Evolutionary conservation across 2,888 invertebrate genomes (phyloP).

Genomic region (Drosophila nr. fundita): DNA sequence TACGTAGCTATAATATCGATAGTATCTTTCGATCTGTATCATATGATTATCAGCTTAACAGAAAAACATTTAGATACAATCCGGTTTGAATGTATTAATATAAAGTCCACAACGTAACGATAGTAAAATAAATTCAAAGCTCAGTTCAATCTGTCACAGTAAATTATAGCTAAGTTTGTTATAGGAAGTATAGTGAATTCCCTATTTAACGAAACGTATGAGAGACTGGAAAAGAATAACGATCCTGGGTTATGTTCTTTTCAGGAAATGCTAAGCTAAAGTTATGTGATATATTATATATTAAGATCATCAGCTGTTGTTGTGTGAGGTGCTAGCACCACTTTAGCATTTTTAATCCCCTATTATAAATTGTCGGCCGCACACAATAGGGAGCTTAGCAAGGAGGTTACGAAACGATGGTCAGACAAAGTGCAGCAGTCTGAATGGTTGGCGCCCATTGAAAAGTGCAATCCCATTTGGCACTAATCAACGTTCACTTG

Average conservation of each 20-base stretch:
- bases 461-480: constrained; percentile 56
- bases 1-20: neutral
- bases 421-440: constrained; percentile 31
- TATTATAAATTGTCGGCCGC: constrained; percentile 15
- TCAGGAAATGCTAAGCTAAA: neutral
- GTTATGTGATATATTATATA: neutral
- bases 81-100: constrained; percentile 6
- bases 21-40: neutral
- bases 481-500: constrained; percentile 56
- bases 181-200: neutral
- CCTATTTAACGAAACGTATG: neutral
- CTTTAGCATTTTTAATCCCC: constrained; percentile 37
- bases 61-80: constrained; percentile 1
- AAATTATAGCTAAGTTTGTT: neutral
- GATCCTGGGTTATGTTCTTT: neutral
- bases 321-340: constrained; percentile 7
- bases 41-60: constrained; percentile 2
- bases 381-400: constrained; percentile 23
- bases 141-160: neutral
- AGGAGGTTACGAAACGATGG: constrained; percentile 34
- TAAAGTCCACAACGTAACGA: neutral
- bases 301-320: constrained; percentile 15
- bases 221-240: neutral
- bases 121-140: neutral
- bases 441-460: constrained; percentile 53